Conservation (phyloP, 1,140 invertebrate genomes). For the Chionoecetes opilio region DNA sequence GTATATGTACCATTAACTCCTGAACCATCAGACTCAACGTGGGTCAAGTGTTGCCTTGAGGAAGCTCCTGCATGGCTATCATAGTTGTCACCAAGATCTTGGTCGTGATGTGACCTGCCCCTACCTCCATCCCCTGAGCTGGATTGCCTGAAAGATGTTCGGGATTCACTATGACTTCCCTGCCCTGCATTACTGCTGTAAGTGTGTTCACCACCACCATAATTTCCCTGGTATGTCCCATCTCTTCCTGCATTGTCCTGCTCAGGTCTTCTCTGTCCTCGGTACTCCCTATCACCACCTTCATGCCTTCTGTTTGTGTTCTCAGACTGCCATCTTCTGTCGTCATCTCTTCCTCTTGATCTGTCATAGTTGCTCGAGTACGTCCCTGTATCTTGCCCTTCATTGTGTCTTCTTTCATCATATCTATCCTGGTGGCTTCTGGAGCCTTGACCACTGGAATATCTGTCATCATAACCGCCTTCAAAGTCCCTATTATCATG, state of each 20-base stretch:
- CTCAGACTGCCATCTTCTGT: not conserved
- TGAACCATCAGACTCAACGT: slow-evolving; percentile 39
- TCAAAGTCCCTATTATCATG: not conserved
- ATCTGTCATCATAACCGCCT: slow-evolving; percentile 14
- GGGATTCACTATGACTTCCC: not conserved
- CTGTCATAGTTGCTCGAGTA: slow-evolving; percentile 40
- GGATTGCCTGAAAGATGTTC: not conserved
- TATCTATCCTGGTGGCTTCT: not conserved
- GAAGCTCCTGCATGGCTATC: not conserved
- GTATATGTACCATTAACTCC: slow-evolving; percentile 63
- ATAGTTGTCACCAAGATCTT: no score
- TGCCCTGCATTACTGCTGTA: no score
- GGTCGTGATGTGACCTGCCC: not conserved
- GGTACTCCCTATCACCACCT: not conserved
- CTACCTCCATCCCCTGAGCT: not conserved
- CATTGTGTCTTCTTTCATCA: slow-evolving; percentile 6
- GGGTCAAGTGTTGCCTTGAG: not conserved
- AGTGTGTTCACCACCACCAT: no score
- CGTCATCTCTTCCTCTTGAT: slow-evolving; percentile 3
- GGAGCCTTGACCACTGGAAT: not conserved
- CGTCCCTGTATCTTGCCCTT: not conserved
- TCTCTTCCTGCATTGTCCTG: not conserved
- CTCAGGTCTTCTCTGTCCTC: not conserved
- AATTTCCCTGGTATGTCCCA: no score
- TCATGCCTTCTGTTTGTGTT: not conserved